Evolutionary conservation across 1,140 invertebrate genomes (phyloP).

Genomic region (Aphidius gifuensis): DNA sequence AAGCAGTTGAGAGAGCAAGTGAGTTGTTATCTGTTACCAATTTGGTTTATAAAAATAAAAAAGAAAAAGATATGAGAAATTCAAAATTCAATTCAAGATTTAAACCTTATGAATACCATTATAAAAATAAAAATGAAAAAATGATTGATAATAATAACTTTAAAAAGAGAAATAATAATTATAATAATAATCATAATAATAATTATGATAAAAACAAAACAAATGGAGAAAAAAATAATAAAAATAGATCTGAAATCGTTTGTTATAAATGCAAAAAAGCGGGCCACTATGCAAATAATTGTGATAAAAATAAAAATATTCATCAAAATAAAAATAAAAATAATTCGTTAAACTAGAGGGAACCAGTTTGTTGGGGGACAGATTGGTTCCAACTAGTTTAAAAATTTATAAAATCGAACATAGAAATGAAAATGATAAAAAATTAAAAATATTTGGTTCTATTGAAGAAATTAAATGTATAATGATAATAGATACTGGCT

Average conservation of each 20-base stretch:
- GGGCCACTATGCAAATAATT: slow-evolving; percentile 10
- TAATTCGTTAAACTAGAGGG: too few relatives aligned
- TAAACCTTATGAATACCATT: too few relatives aligned
- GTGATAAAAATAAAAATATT: not conserved
- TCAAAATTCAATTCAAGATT: too few relatives aligned
- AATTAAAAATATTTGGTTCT: not conserved
- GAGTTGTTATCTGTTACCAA: slow-evolving; percentile 1
- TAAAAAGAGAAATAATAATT: too few relatives aligned
- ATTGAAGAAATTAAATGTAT: not conserved
- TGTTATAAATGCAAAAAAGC: slow-evolving; percentile 8
- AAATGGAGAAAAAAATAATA: not conserved
- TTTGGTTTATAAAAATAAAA: not conserved
- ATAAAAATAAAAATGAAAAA: not conserved
- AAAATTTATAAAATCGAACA: not conserved
- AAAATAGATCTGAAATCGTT: not conserved
- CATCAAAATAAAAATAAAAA: too few relatives aligned
- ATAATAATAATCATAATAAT: too few relatives aligned
- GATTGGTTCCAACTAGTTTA: too few relatives aligned
- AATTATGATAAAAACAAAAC: not conserved
- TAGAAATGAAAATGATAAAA: not conserved
- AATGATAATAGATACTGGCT: not conserved
- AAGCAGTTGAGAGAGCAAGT: slow-evolving; percentile 4
- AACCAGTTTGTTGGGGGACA: too few relatives aligned
- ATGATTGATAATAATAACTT: not conserved
- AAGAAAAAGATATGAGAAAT: too few relatives aligned